These are phyloP conservation scores for Nansenia antarctica DNA, from an alignment of 2,113 vertebrate genomes.

Conservation along the genomic window DNA sequence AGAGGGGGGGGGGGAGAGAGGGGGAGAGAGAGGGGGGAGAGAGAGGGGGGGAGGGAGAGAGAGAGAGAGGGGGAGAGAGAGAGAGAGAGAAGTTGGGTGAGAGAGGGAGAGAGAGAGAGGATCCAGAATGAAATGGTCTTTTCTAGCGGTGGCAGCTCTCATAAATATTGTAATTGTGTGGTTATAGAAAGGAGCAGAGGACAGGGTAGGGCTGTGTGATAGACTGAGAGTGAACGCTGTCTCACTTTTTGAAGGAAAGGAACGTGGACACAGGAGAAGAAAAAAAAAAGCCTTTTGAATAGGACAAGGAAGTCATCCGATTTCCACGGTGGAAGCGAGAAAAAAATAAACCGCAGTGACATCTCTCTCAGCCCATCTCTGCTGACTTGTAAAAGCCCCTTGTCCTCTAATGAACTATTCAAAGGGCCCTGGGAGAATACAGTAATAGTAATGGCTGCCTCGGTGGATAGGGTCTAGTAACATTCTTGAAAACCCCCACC, in stretches of 20 bases:
- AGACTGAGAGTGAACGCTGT: conserved; percentile 66
- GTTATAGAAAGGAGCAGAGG: conserved; percentile 60
- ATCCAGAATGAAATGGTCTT: conserved; percentile 52
- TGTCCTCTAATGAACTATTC: conserved; percentile 20
- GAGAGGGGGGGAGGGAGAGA: conserved; percentile 14
- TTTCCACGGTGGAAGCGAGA: conserved; percentile 26
- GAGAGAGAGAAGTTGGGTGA: neutral
- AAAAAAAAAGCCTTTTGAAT: conserved; percentile 27
- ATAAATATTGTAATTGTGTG: conserved; percentile 79
- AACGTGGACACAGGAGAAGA: conserved; percentile 44
- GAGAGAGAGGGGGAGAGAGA: conserved; percentile 19
- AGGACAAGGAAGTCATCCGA: conserved; percentile 46
- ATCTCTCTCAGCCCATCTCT: conserved; percentile 25
- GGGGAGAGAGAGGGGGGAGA: conserved; percentile 42
- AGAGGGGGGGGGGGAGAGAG: conserved; percentile 22
- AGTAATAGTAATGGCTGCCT: conserved; percentile 10
- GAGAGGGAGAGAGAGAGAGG: conserved; percentile 23
- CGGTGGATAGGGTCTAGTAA: conserved; percentile 26
- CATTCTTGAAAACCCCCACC: neutral
- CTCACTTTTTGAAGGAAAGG: conserved; percentile 57
- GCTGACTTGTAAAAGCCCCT: conserved; percentile 45
- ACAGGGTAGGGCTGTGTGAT: conserved; percentile 54
- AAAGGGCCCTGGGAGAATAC: conserved; percentile 39
- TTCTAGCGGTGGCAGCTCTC: conserved; percentile 68
- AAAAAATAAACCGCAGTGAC: neutral